phyloP scores from a whole-genome alignment of 2,888 invertebrate genomes.

The Drosophila mettleri region DNA sequence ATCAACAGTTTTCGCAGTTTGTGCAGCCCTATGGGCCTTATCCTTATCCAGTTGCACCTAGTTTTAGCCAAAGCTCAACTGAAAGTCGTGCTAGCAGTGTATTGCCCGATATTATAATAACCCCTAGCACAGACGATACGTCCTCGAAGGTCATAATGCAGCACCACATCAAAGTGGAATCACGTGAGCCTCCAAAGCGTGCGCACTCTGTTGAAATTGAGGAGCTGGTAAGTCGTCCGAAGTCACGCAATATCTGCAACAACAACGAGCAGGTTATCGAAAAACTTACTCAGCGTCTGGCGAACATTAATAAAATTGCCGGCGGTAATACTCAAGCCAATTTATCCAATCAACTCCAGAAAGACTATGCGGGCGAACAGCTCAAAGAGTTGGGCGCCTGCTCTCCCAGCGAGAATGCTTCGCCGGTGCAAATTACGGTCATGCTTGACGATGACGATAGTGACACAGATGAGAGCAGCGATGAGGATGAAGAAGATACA shows the following conservation, averaged over 20 bases:
- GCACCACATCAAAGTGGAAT: slow-evolving; percentile 74
- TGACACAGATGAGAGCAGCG: slow-evolving; percentile 57
- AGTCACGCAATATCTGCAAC: slow-evolving; percentile 47
- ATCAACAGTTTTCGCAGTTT: slow-evolving; percentile 55
- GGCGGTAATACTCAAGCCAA: slow-evolving; percentile 71
- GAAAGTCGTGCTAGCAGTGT: slow-evolving; percentile 80
- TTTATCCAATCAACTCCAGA: slow-evolving; percentile 72
- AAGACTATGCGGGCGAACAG: slow-evolving; percentile 74
- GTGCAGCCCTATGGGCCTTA: slow-evolving; percentile 64
- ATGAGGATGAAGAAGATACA: slow-evolving; percentile 47
- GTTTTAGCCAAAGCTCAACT: slow-evolving; percentile 69
- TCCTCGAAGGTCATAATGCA: slow-evolving; percentile 78
- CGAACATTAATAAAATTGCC: slow-evolving; percentile 72
- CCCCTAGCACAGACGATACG: slow-evolving; percentile 82
- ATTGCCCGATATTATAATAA: slow-evolving; percentile 83
- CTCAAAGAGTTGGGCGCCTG: slow-evolving; percentile 74
- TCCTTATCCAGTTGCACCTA: slow-evolving; percentile 73
- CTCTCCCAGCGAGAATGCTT: slow-evolving; percentile 79
- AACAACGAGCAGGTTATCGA: slow-evolving; percentile 78
- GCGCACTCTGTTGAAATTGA: slow-evolving; percentile 74
- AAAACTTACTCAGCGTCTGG: slow-evolving; percentile 76
- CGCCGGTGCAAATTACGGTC: slow-evolving; percentile 60
- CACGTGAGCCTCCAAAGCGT: slow-evolving; percentile 62
- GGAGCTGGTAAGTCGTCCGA: slow-evolving; percentile 51
- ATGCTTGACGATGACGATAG: slow-evolving; percentile 58